Percentiles rank a stretch among this genome's conserved stretches.
These are phyloP conservation scores for Polyodon spathula DNA, from an alignment of 2,113 vertebrate genomes.

Conservation along the genomic window DNA sequence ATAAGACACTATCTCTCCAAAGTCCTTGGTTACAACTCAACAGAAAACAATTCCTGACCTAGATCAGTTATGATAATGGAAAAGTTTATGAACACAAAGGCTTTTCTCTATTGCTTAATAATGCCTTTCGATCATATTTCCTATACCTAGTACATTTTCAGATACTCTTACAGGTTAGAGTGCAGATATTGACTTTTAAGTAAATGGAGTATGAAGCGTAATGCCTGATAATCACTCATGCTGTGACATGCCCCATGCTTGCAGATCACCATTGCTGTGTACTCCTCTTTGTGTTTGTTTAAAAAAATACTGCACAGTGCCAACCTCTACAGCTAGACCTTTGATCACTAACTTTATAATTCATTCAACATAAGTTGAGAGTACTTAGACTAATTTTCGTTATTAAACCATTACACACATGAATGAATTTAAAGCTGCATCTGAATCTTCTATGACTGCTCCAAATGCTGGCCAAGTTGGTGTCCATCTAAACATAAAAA, in stretches of 20 bases:
- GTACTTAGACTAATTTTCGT: conserved; percentile 47
- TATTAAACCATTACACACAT: conserved; percentile 61
- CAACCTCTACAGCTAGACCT: no score
- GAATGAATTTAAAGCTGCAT: conserved; percentile 48
- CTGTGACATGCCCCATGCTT: conserved; percentile 36
- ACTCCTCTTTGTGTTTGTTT: no score
- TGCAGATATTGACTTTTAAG: conserved; percentile 55
- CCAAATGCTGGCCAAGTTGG: background rate
- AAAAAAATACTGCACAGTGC: no score
- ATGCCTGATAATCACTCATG: conserved; percentile 50
- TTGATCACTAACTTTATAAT: no score
- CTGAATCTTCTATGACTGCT: conserved; percentile 48
- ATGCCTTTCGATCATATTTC: conserved; percentile 25
- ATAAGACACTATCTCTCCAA: no score
- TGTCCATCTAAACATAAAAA: background rate
- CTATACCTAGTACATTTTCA: conserved; percentile 61
- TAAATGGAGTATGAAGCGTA: conserved; percentile 56
- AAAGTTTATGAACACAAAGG: background rate
- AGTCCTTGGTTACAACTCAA: background rate
- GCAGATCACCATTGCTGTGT: background rate
- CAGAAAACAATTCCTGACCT: background rate
- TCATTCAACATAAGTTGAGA: conserved; percentile 2
- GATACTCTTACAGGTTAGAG: conserved; percentile 58
- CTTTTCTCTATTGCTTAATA: conserved; percentile 16
- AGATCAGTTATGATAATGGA: background rate